These are phyloP conservation scores for Mus spretus DNA, from an alignment of 2,797 vertebrate species.

Conservation along the genomic window DNA sequence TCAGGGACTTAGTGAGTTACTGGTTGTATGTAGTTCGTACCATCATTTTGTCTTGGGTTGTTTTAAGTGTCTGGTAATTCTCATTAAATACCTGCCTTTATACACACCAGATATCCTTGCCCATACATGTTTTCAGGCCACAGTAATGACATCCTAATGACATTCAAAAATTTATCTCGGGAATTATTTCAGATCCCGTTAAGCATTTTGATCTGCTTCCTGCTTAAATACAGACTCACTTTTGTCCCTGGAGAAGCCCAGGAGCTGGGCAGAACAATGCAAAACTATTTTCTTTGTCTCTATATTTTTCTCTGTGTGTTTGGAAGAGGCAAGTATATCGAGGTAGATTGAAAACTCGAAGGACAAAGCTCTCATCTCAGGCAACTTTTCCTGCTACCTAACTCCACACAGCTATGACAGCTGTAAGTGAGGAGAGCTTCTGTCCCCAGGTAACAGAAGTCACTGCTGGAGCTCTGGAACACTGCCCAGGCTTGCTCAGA, in stretches of 20 bases:
- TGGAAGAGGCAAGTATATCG: neutral
- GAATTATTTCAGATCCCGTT: conserved; percentile 44
- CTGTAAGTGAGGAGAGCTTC: neutral
- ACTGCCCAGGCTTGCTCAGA: neutral
- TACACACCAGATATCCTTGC: neutral
- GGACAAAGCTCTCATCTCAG: neutral
- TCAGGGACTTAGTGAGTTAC: conserved; percentile 72
- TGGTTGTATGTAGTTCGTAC: neutral
- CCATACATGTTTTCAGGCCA: neutral
- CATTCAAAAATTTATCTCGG: conserved; percentile 21
- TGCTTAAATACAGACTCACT: neutral
- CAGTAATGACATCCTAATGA: neutral
- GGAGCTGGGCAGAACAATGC: neutral
- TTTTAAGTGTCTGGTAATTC: conserved; percentile 65
- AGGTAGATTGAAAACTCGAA: neutral
- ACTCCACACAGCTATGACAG: neutral
- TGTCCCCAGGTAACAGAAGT: too few species aligned
- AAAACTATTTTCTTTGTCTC: neutral
- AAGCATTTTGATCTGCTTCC: neutral
- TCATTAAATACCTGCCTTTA: conserved; percentile 48
- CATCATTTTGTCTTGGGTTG: conserved; percentile 54
- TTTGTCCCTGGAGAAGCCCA: conserved; percentile 28
- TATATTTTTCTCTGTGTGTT: neutral
- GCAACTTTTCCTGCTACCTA: neutral
- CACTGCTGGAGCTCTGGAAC: neutral